Base-by-base conservation (phyloP, 2,797 vertebrate species). In the Myotis myotis region DNA sequence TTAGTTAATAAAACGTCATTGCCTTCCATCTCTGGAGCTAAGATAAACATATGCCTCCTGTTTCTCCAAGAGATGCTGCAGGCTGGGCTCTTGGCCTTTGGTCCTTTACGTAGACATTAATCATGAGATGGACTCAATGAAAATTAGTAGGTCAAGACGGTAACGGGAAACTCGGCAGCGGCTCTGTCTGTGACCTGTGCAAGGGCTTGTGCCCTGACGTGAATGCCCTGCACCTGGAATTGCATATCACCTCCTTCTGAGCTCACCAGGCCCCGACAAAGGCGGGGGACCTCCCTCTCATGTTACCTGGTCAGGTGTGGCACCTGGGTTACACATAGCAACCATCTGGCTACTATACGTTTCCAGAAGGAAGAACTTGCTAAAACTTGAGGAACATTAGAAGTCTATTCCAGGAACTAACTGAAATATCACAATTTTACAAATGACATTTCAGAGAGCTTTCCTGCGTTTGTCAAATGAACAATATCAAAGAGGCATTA, bases 41-140 rank as follows among this genome's bases (percentile, higher is more conserved):
- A 51, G 44, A 74, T 74, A 78, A 95, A 96, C 78, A 51, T 8
- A 78, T 0, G 0, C 1, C 22, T 93, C 3, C 17, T 92, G 44
- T 41, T 90, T 97, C 72, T 94, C 72, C 20, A 71, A 87, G n/a
- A 51, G 95, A 94, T 81, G n/a, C 33, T 74, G n/a, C 55, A 92
- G 81, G 33, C 79, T 85, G 28, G 8, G 44, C 19, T 30, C 80
- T 85, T 25, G 55, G 87, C 47, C 30, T 51, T 95, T 28, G 17
- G 16, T 41, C 33, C n/a, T 89, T 80, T 10, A 13, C n/a, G 6
- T 10, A n/a, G 38, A 84, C 16, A 76, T 55, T 66, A 81, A 88
- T 64, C 71, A 25, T 1, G 3, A 15, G 44, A 55, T 30, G 3
- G 20, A 66, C 13, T 89, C 30, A 75, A 33, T 87, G 88, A 92